Evolutionary conservation across 30 jellyfish, hydroid and myxozoan species (phyloP).

Genomic region (Sanderia malayensis): DNA sequence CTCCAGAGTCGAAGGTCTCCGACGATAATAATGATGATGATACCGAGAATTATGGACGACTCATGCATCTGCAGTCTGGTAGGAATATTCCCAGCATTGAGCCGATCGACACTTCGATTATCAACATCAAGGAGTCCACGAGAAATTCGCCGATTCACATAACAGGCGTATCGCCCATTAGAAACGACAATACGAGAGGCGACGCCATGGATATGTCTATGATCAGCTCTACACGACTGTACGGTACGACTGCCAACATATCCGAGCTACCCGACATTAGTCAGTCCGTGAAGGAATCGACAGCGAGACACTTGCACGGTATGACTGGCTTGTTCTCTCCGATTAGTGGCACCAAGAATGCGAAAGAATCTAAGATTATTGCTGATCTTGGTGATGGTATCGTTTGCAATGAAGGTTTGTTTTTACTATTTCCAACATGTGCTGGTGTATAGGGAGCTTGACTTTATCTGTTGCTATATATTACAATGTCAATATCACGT

Average conservation of each 20-base stretch:
- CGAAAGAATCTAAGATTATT: background rate
- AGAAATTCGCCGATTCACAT: slow-evolving; percentile 42
- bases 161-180: slow-evolving; percentile 62
- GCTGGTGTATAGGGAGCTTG: too few relatives aligned
- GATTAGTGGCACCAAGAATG: slow-evolving; percentile 13
- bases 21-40: slow-evolving; percentile 16
- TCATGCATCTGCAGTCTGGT: background rate
- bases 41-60: background rate
- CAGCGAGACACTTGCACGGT: slow-evolving; percentile 68
- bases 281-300: slow-evolving; percentile 55
- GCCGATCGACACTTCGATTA: slow-evolving; percentile 39
- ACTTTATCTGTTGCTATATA: too few relatives aligned
- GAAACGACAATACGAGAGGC: slow-evolving; percentile 8
- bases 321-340: slow-evolving; percentile 68
- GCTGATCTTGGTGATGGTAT: background rate
- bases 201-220: slow-evolving; percentile 54
- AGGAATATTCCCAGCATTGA: slow-evolving; percentile 24
- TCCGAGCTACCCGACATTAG: slow-evolving; percentile 33
- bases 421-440: background rate
- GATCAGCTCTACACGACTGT: slow-evolving; percentile 26
- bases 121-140: slow-evolving; percentile 53
- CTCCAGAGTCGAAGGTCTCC: slow-evolving; percentile 13
- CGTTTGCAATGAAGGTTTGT: background rate
- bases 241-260: slow-evolving; percentile 11
- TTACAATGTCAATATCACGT: too few relatives aligned